These are phyloP conservation scores for Calidris pygmaea DNA, from an alignment of 2,113 vertebrate species.

Conservation along the genomic window DNA sequence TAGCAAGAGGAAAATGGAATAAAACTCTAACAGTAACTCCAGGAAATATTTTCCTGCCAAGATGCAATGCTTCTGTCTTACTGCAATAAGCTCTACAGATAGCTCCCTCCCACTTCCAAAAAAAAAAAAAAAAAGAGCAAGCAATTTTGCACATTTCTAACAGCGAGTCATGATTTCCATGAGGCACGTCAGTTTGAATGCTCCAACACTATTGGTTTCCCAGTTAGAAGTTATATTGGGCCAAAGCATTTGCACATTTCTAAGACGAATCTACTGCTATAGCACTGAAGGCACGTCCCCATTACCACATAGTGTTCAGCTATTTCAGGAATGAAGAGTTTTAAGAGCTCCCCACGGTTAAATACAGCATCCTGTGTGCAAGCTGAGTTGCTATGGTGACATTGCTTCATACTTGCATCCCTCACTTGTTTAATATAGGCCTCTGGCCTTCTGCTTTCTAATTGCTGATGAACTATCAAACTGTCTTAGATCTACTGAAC, in stretches of 20 bases:
- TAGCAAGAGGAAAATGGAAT: neutral
- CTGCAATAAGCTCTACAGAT: neutral
- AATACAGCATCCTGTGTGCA: constrained; percentile 49
- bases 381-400: constrained; percentile 55
- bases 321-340: constrained; percentile 55
- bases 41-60: neutral
- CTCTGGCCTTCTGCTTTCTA: constrained; percentile 32
- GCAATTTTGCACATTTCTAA: neutral
- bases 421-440: constrained; percentile 36
- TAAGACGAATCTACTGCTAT: constrained; percentile 18
- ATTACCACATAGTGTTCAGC: neutral
- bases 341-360: constrained; percentile 56
- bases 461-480: constrained; percentile 32
- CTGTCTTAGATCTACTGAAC: constrained; percentile 11
- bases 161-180: neutral
- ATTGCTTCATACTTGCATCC: constrained; percentile 38
- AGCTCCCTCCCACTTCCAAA: neutral
- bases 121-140: neutral
- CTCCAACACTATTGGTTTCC: neutral
- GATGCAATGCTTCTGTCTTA: neutral
- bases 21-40: neutral
- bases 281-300: neutral
- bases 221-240: neutral
- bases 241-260: constrained; percentile 5
- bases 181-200: neutral